phyloP scores from a whole-genome alignment of 2,113 vertebrate species.

The Marcusenius ussheri region DNA sequence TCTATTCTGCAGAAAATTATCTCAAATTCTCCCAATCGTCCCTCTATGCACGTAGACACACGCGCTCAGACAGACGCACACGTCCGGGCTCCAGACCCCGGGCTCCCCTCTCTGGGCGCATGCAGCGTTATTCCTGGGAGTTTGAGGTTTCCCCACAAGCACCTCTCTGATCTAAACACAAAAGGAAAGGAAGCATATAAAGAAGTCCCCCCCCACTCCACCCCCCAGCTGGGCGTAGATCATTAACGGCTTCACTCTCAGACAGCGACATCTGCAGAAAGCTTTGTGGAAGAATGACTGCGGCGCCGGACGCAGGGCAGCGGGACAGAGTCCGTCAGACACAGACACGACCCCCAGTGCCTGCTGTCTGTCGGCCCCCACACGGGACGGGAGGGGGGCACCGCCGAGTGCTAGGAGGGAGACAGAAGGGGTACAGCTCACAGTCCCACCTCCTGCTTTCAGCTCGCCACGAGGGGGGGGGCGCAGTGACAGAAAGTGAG shows the following conservation, averaged over 20 bases:
- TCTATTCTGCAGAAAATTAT: background rate
- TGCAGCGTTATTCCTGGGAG: background rate
- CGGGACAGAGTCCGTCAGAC: constrained; percentile 24
- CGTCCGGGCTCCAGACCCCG: background rate
- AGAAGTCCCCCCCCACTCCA: background rate
- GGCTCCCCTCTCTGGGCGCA: background rate
- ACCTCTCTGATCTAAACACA: background rate
- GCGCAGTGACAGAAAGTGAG: background rate
- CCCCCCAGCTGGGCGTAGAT: background rate
- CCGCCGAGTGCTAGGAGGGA: background rate
- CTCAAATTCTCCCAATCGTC: background rate
- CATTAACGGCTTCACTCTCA: background rate
- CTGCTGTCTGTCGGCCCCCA: background rate
- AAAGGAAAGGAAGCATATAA: background rate
- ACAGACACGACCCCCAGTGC: background rate
- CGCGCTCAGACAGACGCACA: background rate
- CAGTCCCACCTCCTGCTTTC: background rate
- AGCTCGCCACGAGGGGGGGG: too few species aligned
- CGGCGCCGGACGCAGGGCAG: background rate
- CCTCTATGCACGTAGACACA: background rate
- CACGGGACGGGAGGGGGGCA: background rate
- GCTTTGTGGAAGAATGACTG: background rate
- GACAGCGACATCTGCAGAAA: background rate
- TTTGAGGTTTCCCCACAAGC: background rate
- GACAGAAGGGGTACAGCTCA: background rate